Evolutionary conservation across 2,888 invertebrate genomes (phyloP).

Genomic region (Megalurothrips usitatus): DNA sequence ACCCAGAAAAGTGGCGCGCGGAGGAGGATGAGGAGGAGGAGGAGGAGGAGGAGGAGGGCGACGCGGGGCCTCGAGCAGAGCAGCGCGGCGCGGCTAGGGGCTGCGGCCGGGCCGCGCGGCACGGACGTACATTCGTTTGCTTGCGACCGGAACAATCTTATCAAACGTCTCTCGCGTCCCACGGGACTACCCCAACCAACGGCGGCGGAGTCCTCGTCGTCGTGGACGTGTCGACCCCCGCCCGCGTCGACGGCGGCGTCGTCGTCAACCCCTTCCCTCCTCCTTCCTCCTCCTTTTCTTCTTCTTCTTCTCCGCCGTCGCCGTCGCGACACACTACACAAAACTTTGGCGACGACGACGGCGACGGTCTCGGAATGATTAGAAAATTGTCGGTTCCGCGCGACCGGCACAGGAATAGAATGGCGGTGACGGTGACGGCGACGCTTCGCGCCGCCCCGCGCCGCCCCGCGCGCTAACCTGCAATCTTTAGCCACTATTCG

Average conservation of each 20-base stretch:
- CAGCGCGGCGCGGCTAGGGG: not conserved
- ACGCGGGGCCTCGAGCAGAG: no score
- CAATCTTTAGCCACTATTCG: conserved; percentile 26
- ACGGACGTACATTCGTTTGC: not conserved
- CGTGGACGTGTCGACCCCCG: no score
- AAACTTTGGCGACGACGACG: not conserved
- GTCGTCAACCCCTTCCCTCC: not conserved
- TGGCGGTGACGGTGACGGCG: not conserved
- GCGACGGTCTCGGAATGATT: not conserved
- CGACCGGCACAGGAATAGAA: conserved; percentile 19
- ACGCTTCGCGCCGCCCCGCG: not conserved
- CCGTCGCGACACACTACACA: not conserved
- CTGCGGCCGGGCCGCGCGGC: not conserved
- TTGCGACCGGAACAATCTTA: conserved; percentile 23
- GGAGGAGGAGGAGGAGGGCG: no score
- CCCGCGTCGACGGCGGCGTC: no score
- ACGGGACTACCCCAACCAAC: not conserved
- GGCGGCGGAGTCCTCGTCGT: no score
- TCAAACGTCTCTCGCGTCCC: not conserved
- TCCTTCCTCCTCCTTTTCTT: not conserved
- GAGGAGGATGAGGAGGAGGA: not conserved
- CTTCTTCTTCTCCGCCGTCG: not conserved
- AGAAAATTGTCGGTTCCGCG: conserved; percentile 20
- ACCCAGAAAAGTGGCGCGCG: not conserved
- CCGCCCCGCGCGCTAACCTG: not conserved